Evolutionary conservation across 53 echinoderm and acorn worm species (phyloP), one percentile per base, ranked within the genome.

Genomic region (Stichopus horrens): DNA sequence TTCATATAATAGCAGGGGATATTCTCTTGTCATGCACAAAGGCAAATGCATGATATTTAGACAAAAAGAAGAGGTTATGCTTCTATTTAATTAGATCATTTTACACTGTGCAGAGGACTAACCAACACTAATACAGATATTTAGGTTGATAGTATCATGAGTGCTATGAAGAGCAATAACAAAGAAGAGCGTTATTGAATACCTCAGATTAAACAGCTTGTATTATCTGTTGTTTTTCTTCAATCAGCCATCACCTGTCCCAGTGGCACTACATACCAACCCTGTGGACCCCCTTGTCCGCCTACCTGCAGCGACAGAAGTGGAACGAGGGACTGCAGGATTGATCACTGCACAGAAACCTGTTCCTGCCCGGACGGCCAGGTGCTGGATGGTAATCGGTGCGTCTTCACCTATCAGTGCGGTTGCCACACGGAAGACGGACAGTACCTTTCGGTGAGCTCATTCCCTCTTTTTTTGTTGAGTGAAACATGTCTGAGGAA

Each of bases 401-500:
- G 95, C 87, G 93, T 95, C 79, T 77, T 81, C n/a, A 92, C 93
- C 6, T 90, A 90, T 55, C 86, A 93, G 84, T 95, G 95, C 87
- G 95, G 95, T 11, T 95, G 95, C 53, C 67, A 65, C 9, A 73
- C 90, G 89, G 86, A 86, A 7, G 88, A 93, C 83, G 93, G 89
- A 52, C 21, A 37, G 5, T 95, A 95, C 76, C 73, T 92, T 14
- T 91, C 88, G 60, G 95, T 95, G 58, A 81, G 37, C 37, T 37
- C 0, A 1, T 37, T 37, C 2, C 2, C 37, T 2, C 2, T 2
- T 37, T 0, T 37, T 37, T 37, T 37, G 37, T 37, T 37, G 37
- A 37, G 37, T 1, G 37, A 2, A 37, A 37, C 37, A 37, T 37
- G 37, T 37, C 37, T 37, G 37, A 37, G 37, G 2, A 37, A 37